Base-by-base conservation (phyloP, 2,888 invertebrate species). In the Brenthis ino region DNA sequence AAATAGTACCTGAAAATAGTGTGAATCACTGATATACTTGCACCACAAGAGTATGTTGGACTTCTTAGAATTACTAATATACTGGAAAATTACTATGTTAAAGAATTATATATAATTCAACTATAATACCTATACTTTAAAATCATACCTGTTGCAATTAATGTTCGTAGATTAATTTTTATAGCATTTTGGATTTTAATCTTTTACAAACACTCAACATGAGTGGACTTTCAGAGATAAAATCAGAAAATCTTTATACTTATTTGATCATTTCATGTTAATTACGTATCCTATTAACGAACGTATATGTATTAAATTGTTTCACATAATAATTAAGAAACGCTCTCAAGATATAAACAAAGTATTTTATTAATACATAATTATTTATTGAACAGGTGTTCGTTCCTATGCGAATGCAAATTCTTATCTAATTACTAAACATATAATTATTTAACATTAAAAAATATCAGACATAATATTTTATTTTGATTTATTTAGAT, bases 201-300 rank as follows among this genome's bases (percentile, higher is more conserved):
- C 16, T 57, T 14, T 43, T 20, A 47, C 43, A 57, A 57, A 57
- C 37, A 57, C 20, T 20, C 43, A 14, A 57, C 57, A 37, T 58
- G 24, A 48, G 28, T n/a, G 24, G n/a, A 48, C 28, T 28, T 48
- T 14, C 14, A 14, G 14, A n/a, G 58, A 24, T 58, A 33, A 56
- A n/a, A 56, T n/a, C 33, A 28, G 3, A 33, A 48, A 28, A 58
- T 47, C 48, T 48, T 48, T 24, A 14, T 47, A 47, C 13, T 47
- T 47, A 14, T 58, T 24, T 24, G 14, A 57, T 47, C 47, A 57
- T 57, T 48, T 58, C 24, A 48, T 48, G 24, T 58, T 58, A 20
- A 47, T 58, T 58, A 58, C 48, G 11, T n/a, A 48, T 48, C 14
- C 24, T 58, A 47, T 58, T 58, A 47, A 58, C 24, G 24, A 58